A percentile compares a stretch with the other conserved stretches of the same genome.
These are phyloP conservation scores for Lissonota sp. DNA, from an alignment of 2,888 invertebrate genomes.

Conservation along the genomic window DNA sequence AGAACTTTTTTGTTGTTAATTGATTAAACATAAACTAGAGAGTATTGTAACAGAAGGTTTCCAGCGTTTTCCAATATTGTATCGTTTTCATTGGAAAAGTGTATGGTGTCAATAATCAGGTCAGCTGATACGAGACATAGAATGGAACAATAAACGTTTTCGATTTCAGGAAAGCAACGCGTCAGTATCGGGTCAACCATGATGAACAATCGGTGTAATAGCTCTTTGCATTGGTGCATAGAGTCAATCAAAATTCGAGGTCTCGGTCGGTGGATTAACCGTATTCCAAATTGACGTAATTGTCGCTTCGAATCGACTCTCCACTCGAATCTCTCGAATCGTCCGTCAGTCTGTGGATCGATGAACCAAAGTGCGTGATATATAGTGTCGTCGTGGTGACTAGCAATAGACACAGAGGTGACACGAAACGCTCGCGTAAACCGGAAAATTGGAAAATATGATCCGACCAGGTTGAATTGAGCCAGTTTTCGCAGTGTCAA, in stretches of 20 bases:
- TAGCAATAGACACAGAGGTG: neutral
- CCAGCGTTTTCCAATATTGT: too few species aligned
- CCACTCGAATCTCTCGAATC: slow-evolving; percentile 1
- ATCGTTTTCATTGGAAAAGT: too few species aligned
- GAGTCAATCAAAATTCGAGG: slow-evolving; percentile 56
- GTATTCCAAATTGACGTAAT: slow-evolving; percentile 62
- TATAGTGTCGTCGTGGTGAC: slow-evolving; percentile 34
- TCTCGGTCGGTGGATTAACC: slow-evolving; percentile 60
- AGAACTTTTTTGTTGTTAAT: too few species aligned
- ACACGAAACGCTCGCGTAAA: neutral
- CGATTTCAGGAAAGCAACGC: neutral
- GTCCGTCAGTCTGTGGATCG: slow-evolving; percentile 35
- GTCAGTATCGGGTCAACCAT: slow-evolving; percentile 20
- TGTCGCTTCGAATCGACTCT: slow-evolving; percentile 50
- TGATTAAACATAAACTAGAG: too few species aligned
- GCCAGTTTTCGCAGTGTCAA: neutral
- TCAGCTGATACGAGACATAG: too few species aligned
- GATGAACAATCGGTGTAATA: slow-evolving; percentile 49
- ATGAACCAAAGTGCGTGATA: slow-evolving; percentile 36
- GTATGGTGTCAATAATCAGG: too few species aligned
- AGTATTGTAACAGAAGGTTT: too few species aligned
- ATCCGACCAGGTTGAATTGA: neutral
- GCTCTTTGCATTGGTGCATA: slow-evolving; percentile 37
- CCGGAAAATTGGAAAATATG: neutral
- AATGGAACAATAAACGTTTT: slow-evolving; percentile 13